These are phyloP conservation scores for Papilio xuthus DNA, from an alignment of 1,140 invertebrate species.

Conservation along the genomic window DNA sequence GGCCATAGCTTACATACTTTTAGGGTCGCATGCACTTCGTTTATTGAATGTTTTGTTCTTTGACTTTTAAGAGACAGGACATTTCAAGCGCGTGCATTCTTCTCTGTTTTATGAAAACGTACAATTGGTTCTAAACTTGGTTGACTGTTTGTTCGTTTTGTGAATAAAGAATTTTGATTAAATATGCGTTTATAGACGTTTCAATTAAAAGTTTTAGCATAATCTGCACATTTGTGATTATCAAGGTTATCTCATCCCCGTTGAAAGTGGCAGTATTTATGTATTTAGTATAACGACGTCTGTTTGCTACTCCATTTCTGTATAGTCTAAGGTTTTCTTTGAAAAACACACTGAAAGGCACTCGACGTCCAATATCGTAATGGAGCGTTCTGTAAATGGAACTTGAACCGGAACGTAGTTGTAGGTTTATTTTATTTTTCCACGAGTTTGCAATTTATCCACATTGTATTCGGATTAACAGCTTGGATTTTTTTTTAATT, in stretches of 20 bases:
- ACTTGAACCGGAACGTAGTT: neutral
- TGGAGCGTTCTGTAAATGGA: neutral
- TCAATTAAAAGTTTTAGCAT: neutral
- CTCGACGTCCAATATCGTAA: constrained; percentile 11
- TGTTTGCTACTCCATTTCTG: neutral
- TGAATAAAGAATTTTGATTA: neutral
- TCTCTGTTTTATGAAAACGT: neutral
- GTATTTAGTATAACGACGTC: neutral
- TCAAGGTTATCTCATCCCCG: neutral
- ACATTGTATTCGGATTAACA: neutral
- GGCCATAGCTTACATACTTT: neutral
- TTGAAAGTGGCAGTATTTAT: neutral
- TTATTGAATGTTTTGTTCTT: neutral
- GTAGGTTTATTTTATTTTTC: neutral
- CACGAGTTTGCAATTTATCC: neutral
- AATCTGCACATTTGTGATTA: no score
- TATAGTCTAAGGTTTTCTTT: neutral
- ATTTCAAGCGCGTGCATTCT: neutral
- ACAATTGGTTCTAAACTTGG: neutral
- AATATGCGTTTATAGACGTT: neutral
- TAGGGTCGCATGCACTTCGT: neutral
- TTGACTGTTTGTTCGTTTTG: neutral
- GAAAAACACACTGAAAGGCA: neutral
- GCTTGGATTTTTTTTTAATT: neutral
- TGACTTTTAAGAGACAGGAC: neutral